Base-by-base conservation (phyloP, 2,797 vertebrate species). In the Helarctos malayanus region DNA sequence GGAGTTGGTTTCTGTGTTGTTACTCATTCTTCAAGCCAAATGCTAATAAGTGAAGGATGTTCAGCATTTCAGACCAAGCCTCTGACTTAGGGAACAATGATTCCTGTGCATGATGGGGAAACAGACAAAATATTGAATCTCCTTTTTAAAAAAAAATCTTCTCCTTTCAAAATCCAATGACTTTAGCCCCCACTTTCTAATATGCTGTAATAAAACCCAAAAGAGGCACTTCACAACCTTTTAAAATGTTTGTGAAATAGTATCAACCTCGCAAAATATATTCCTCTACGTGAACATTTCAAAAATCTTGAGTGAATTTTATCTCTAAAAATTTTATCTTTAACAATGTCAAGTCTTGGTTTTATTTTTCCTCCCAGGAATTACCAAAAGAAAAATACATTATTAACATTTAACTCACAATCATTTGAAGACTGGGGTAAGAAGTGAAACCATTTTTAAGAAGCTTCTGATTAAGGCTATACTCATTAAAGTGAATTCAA, bases 101-200 rank as follows among this genome's bases (percentile, higher is more conserved):
- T 96, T 97, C 96, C 91, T 73, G 29, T 68, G 80, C 5, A 47
- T 81, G 47, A 97, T 81, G 29, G 84, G 29, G 52, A 89, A 85
- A 9, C 5, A 96, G 86, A 97, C 94, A 96, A 52, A 94, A 95
- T 57, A 79, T 95, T 97, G 97, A 98, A 94, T 89, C 7, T 81
- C 80, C 45, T 59, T 73, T 21, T 21, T 32, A 49, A 71, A 69
- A 61, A 69, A 71, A 69, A 85, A 61, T 27, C 54, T 80, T 59
- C 87, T 97, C 97, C 76, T 41, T 73, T 98, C 95, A 92, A 97
- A 98, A 97, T 91, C 41, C 90, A 97, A 38, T 96, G 63, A 93
- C 89, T 76, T 96, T 69, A 32, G 14, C 16, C 57, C 35, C 78
- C 27, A 85, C 25, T 45, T 96, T 85, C 89, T 89, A 96, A 90